Evolutionary conservation across 2,113 vertebrate genomes (phyloP), one percentile per base, ranked within the genome.

Genomic region (Pomatorhinus ruficollis): DNA sequence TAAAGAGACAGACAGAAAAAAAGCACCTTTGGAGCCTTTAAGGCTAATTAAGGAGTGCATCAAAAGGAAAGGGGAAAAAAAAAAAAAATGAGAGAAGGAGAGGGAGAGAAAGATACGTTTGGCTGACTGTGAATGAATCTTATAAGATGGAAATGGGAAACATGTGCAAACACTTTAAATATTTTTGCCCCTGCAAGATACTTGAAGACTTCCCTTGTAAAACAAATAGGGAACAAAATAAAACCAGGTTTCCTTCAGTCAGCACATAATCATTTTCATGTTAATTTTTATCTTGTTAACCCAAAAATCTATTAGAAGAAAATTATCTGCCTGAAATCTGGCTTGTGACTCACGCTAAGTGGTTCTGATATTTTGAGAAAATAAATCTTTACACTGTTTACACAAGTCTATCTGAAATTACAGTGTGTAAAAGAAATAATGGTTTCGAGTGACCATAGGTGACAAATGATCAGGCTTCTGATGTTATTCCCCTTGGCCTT

Each of bases 251-350:
- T 93, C 87, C 56, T 92, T 96, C 87, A 83, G 78, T 93, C 88
- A 87, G 89, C 91, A 95, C 93, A 95, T 95, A 79, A 91, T 95
- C 66, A 79, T 93, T 87, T 97, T 92, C 83, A 77, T 82, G 59
- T 89, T 94, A 90, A 95, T 91, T 95, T 96, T 95, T 96, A 92
- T 87, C 91, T 71, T 94, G 84, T 96, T 96, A 81, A 93, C 79
- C 81, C 64, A 96, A 97, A 96, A 95, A 96, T 96, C 89, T 90
- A 95, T 94, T 94, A 97, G 96, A 97, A 96, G 96, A 83, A 95
- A 97, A 97, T 96, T 97, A 97, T 97, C 97, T 95, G 92, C 96
- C 94, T 90, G 97, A 96, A 96, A 97, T 97, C 97, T 97, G 95
- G 90, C 96, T 97, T 78, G 95, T 97, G 96, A 93, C 96, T 97